Conservation (phyloP, 2,797 vertebrate genomes). For the Pseudochromis fuscus region DNA sequence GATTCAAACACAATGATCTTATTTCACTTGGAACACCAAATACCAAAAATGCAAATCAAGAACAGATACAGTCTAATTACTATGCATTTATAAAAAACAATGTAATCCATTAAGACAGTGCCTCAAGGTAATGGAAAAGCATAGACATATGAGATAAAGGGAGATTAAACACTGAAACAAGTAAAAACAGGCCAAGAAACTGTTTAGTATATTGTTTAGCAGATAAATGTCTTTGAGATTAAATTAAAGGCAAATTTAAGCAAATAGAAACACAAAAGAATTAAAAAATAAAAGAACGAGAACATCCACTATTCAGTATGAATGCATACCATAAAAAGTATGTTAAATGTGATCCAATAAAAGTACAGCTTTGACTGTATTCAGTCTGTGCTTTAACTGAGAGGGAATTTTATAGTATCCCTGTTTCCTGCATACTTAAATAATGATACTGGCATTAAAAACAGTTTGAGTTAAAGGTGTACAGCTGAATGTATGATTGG, state of each 20-base stretch:
- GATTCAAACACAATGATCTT: slow-evolving; percentile 11
- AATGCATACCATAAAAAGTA: too few species aligned
- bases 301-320: too few species aligned
- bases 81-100: neutral
- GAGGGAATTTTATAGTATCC: neutral
- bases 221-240: neutral
- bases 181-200: neutral
- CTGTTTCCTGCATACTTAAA: neutral
- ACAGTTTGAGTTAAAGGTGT: neutral
- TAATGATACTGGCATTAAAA: neutral
- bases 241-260: neutral
- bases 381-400: neutral
- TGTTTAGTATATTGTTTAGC: too few species aligned
- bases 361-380: neutral
- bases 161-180: neutral
- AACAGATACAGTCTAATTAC: neutral
- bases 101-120: neutral
- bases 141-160: neutral
- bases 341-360: neutral
- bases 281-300: too few species aligned
- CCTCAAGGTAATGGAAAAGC: neutral
- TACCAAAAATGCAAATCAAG: neutral
- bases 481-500: neutral
- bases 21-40: slow-evolving; percentile 1
- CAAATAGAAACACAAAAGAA: neutral